Percentiles rank a stretch among this genome's conserved stretches.
Evolutionary conservation across 2,888 invertebrate species (phyloP).

Genomic region (Hololepta plana): DNA sequence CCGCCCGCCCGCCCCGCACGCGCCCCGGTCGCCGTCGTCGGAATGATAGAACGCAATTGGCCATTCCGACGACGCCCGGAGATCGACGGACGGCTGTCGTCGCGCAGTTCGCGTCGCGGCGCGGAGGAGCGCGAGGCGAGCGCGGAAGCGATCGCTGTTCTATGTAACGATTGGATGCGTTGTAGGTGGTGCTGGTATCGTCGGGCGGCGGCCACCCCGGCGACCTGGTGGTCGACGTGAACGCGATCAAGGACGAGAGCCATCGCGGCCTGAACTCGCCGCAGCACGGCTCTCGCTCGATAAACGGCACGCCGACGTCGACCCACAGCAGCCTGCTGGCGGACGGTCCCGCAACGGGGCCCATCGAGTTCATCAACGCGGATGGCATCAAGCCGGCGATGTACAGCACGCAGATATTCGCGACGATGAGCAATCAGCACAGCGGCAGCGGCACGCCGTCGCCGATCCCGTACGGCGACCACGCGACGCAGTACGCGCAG

Average conservation of each 20-base stretch:
- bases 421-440: constrained; percentile 32
- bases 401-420: constrained; percentile 53
- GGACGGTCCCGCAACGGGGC: constrained; percentile 26
- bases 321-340: constrained; percentile 43
- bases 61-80: too few relatives aligned
- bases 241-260: constrained; percentile 40
- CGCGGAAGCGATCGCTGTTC: too few relatives aligned
- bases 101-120: too few relatives aligned
- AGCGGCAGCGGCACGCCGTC: constrained; percentile 40
- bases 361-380: constrained; percentile 30
- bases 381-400: constrained; percentile 36
- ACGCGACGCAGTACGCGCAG: constrained; percentile 26
- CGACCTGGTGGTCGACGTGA: constrained; percentile 32
- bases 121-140: too few relatives aligned
- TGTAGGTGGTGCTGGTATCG: constrained; percentile 31
- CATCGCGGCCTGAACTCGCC: constrained; percentile 41
- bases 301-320: constrained; percentile 48
- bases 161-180: constrained; percentile 15
- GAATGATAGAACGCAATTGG: too few relatives aligned
- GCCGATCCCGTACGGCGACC: constrained; percentile 37
- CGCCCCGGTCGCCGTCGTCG: too few relatives aligned
- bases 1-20: too few relatives aligned
- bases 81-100: too few relatives aligned
- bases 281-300: constrained; percentile 46
- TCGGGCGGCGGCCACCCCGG: constrained; percentile 20